Percentiles rank a stretch among this genome's conserved stretches.
These are phyloP conservation scores for Nephotettix cincticeps DNA, from an alignment of 1,140 invertebrate genomes.

Conservation along the genomic window DNA sequence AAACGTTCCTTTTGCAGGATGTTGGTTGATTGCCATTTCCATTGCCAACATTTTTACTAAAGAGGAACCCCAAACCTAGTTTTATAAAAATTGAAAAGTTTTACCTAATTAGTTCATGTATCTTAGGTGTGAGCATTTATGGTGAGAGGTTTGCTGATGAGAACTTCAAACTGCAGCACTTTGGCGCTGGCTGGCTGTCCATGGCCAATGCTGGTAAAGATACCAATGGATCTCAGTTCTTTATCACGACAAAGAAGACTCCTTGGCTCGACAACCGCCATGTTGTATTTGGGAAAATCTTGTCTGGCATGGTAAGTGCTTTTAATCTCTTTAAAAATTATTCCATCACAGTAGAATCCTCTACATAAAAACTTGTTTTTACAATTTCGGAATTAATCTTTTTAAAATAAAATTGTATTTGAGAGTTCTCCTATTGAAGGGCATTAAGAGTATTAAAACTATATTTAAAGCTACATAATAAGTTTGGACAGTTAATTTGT, in stretches of 20 bases:
- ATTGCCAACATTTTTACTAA: too few species aligned
- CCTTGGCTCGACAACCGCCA: slow-evolving; percentile 95
- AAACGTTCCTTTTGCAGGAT: too few species aligned
- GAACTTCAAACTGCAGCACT: slow-evolving; percentile 97
- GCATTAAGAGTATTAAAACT: too few species aligned
- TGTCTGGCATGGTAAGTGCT: slow-evolving; percentile 83
- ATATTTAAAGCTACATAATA: too few species aligned
- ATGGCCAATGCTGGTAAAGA: slow-evolving; percentile 97
- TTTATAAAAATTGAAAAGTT: background rate
- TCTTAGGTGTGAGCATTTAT: slow-evolving; percentile 85
- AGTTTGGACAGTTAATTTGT: too few species aligned
- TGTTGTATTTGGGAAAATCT: slow-evolving; percentile 95
- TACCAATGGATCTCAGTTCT: slow-evolving; percentile 98
- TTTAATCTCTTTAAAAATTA: slow-evolving; percentile 8
- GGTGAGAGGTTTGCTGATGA: slow-evolving; percentile 93
- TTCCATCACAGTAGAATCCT: too few species aligned
- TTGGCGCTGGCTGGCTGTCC: slow-evolving; percentile 92
- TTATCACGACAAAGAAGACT: slow-evolving; percentile 90
- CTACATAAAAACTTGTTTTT: too few species aligned
- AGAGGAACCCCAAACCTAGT: too few species aligned
- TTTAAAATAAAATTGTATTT: background rate
- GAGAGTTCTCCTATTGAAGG: background rate
- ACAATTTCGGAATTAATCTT: background rate
- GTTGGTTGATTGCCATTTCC: too few species aligned
- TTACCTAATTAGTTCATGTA: too few species aligned